phyloP scores from a whole-genome alignment of 2,888 invertebrate species.

The Latrodectus hesperus region DNA sequence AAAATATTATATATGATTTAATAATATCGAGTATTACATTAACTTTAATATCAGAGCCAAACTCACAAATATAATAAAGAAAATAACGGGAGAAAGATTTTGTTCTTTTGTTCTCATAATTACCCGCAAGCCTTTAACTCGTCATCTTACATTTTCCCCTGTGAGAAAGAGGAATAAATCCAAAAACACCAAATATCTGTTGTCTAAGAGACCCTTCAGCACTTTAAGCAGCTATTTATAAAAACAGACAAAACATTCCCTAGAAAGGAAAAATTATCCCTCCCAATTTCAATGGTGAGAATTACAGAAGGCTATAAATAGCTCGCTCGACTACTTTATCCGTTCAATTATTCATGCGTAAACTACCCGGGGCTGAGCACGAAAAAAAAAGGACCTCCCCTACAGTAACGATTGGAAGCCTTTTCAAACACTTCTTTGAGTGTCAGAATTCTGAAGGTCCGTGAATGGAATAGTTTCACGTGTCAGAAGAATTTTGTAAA shows the following conservation, averaged over 20 bases:
- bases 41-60: too few relatives aligned
- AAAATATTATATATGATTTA: too few relatives aligned
- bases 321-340: constrained; percentile 40
- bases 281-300: constrained; percentile 25
- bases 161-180: too few relatives aligned
- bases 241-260: constrained; percentile 19
- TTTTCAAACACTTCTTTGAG: constrained; percentile 51
- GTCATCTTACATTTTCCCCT: too few relatives aligned
- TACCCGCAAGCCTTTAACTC: too few relatives aligned
- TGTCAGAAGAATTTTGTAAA: constrained; percentile 17
- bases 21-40: too few relatives aligned
- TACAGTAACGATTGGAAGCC: constrained; percentile 41
- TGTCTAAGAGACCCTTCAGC: not conserved
- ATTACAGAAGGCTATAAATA: constrained; percentile 35
- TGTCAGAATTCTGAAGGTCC: constrained; percentile 33
- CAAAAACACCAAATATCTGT: too few relatives aligned
- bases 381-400: constrained; percentile 10
- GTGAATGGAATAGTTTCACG: constrained; percentile 18
- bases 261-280: constrained; percentile 35
- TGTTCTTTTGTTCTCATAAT: too few relatives aligned
- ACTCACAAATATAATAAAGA: too few relatives aligned
- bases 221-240: constrained; percentile 16
- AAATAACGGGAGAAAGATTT: too few relatives aligned
- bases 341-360: constrained; percentile 55
- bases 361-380: constrained; percentile 17